Base-by-base conservation (phyloP, 1,140 invertebrate species). In the Lordiphosa stackelbergi region DNA sequence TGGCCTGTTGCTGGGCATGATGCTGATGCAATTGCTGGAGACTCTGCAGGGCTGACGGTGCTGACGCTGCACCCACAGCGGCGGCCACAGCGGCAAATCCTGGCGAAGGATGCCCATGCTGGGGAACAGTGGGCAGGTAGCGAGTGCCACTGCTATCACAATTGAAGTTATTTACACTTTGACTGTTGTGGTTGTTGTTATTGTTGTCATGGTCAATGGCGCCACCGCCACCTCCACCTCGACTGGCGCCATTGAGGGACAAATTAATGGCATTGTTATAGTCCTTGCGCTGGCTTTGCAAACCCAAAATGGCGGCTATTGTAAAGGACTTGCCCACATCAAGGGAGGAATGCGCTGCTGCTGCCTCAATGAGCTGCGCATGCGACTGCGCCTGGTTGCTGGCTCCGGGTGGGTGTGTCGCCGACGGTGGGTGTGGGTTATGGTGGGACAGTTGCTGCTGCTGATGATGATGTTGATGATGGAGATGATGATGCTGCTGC, bases 251-350 rank as follows among this genome's bases (percentile, higher is more conserved):
- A 69, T 87, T 86, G 34, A 88, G 66, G 55, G 86, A 88, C 60
- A 88, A 60, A 73, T 88, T 88, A 58, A 88, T 88, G 53, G 84
- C 86, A 69, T 84, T 87, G 69, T 85, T 86, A 69, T 85, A 86
- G 43, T 88, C 86, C 60, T 87, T 86, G n/a, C 77, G 66, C 19
- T 81, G 77, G 47, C 48, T 75, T 41, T 88, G 87, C 46, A 93
- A 87, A 5, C 93, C 93, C n/a, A 95, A 89, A 71, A 95, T 95
- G 11, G 93, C 93, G 61, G 94, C 94, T 70, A 95, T 95, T 12
- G 93, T 95, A 74, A 95, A 95, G 2, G 93, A 93, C 75, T 93
- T 93, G 22, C 88, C 87, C 56, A 85, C 83, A 57, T 87, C 86
- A 59, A 87, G 78, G 65, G 86, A 78, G 68, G 86, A 85, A 77